These are phyloP conservation scores for Aepyceros melampus DNA, from an alignment of 2,113 vertebrate genomes.

Conservation along the genomic window DNA sequence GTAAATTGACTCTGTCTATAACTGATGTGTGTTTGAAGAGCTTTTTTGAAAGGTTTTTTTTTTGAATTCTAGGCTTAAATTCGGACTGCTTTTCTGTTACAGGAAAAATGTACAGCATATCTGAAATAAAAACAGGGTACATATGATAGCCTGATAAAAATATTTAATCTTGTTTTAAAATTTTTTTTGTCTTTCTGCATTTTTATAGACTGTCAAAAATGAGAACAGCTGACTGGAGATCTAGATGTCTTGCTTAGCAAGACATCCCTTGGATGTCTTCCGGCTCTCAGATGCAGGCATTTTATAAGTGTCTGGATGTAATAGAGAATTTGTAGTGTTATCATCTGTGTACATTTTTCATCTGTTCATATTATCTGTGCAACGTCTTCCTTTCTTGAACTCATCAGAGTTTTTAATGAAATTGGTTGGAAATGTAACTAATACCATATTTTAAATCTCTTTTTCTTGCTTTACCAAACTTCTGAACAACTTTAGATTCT, in stretches of 20 bases:
- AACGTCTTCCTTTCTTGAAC: conserved; percentile 14
- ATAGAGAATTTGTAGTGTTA: not conserved
- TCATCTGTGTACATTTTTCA: not conserved
- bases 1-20: not conserved
- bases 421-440: not conserved
- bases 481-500: conserved; percentile 79
- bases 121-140: not conserved
- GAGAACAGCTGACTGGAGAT: not conserved
- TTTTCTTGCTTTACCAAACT: conserved; percentile 56
- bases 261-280: not conserved
- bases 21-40: not conserved
- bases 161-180: not conserved
- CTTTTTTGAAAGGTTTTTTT: not conserved
- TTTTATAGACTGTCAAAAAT: not conserved
- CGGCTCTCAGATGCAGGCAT: not conserved
- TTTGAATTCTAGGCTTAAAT: not conserved
- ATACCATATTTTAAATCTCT: conserved; percentile 29
- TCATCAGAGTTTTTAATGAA: conserved; percentile 35
- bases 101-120: not conserved
- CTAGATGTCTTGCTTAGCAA: not conserved
- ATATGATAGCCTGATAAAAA: not conserved
- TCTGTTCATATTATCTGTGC: conserved; percentile 25
- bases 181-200: not conserved
- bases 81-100: not conserved
- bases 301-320: not conserved